These are phyloP conservation scores for Diorhabda sublineata DNA, from an alignment of 1,140 invertebrate species.

Conservation along the genomic window DNA sequence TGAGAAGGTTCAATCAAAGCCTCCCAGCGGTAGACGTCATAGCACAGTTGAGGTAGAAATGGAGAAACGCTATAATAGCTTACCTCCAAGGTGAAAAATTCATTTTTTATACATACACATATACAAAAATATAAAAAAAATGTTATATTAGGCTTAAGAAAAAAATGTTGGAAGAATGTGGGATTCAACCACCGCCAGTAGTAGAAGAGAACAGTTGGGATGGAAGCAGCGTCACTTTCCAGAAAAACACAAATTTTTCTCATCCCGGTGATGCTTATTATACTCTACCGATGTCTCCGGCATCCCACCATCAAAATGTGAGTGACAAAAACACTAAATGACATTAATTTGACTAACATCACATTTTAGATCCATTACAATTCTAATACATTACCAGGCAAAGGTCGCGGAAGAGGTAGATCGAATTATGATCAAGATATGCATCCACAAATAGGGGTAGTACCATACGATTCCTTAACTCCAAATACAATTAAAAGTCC, in stretches of 20 bases:
- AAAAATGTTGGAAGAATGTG: conserved; percentile 53
- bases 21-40: conserved; percentile 52
- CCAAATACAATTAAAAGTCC: conserved; percentile 47
- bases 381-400: conserved; percentile 51
- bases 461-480: conserved; percentile 49
- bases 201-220: conserved; percentile 50
- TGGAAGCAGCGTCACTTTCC: conserved; percentile 38
- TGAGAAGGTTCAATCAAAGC: conserved; percentile 52
- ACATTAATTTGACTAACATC: too few species aligned
- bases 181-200: conserved; percentile 38
- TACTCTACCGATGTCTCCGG: conserved; percentile 21
- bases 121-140: neutral
- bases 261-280: conserved; percentile 25
- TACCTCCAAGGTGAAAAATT: conserved; percentile 49
- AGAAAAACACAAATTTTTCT: conserved; percentile 27
- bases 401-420: conserved; percentile 52
- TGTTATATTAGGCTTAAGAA: conserved; percentile 42
- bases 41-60: conserved; percentile 46
- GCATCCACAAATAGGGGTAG: conserved; percentile 12
- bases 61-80: conserved; percentile 47
- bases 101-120: too few species aligned
- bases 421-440: conserved; percentile 42
- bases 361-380: conserved; percentile 35
- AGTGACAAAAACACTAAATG: neutral
- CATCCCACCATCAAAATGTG: conserved; percentile 7